Conservation (phyloP, 2,888 invertebrate species). For the Patella pellucida region DNA sequence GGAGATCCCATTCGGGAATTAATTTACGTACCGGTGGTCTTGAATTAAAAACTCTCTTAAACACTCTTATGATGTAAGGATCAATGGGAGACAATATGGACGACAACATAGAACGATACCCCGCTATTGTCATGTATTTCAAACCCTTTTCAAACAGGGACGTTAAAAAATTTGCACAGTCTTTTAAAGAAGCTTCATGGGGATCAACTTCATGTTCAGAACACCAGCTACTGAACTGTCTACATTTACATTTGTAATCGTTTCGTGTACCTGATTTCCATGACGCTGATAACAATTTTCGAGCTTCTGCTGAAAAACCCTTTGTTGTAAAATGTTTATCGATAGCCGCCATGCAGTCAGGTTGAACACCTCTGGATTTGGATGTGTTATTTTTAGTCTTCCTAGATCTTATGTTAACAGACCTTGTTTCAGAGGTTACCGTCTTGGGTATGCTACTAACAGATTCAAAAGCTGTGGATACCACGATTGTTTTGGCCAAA, state of each 20-base stretch:
- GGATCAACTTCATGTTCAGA: slow-evolving; percentile 31
- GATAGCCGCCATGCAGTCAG: slow-evolving; percentile 39
- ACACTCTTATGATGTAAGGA: background rate
- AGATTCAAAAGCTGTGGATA: slow-evolving; percentile 25
- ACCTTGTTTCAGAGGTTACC: slow-evolving; percentile 20
- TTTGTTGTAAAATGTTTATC: slow-evolving; percentile 26
- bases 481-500: slow-evolving; percentile 25
- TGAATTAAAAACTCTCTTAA: background rate
- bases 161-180: background rate
- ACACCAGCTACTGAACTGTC: slow-evolving; percentile 37
- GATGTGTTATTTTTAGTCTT: slow-evolving; percentile 28
- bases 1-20: slow-evolving; percentile 1
- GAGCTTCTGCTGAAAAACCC: slow-evolving; percentile 32
- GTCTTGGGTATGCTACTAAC: slow-evolving; percentile 21
- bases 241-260: slow-evolving; percentile 31
- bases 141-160: background rate
- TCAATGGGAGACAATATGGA: background rate
- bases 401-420: slow-evolving; percentile 25
- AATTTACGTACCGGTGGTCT: background rate
- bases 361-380: slow-evolving; percentile 26
- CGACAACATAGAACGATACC: background rate
- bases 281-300: slow-evolving; percentile 31
- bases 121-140: slow-evolving; percentile 2
- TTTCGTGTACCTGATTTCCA: slow-evolving; percentile 34
- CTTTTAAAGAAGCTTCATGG: slow-evolving; percentile 13